Evolutionary conservation across 1,140 invertebrate genomes (phyloP), one percentile per base, ranked within the genome.

Genomic region (Latrodectus geometricus): DNA sequence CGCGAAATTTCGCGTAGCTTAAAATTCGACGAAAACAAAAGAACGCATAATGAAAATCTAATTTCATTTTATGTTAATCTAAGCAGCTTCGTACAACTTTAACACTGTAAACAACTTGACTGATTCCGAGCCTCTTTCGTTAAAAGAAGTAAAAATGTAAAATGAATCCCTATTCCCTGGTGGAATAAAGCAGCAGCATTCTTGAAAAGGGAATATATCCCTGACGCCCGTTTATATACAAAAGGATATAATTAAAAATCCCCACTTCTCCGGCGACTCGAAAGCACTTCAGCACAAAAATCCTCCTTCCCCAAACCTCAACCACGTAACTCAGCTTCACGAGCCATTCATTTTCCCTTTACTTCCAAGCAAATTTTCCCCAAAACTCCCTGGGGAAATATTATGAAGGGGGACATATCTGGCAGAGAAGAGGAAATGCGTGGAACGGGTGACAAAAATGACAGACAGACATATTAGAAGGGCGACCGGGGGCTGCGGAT

Each of bases 381-480:
- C 21, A 69, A 20, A 61, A 61, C 17, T 69, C 68, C 68, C 21
- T 4, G 68, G 68, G 68, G 68, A 69, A 69, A 69, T 69, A 69
- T 69, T 23, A 69, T 61, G 68, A 69, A 69, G 20, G 20, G 68
- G 68, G 68, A 69, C 68, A 69, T 69, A 14, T 69, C 68, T 65
- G 61, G 61, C 61, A 65, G 14, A 15, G 61, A 14, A 14, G n/a
- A n/a, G 61, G 61, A n/a, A 65, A n/a, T 15, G n/a, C 14, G 61
- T 65, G 61, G 61, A 65, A 35, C 35, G 54, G 54, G 54, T 17
- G 54, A 61, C 54, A 69, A 69, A 69, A 69, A 23, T 69, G 68
- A 69, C 68, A 23, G 68, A 69, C 68, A 69, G 68, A 69, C 68
- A 69, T n/a, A 69, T 69, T 69, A 69, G 68, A 69, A 69, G 17